Evolutionary conservation across 1,140 invertebrate genomes (phyloP), one percentile per base, ranked within the genome.

Genomic region (Drosophila ambigua): DNA sequence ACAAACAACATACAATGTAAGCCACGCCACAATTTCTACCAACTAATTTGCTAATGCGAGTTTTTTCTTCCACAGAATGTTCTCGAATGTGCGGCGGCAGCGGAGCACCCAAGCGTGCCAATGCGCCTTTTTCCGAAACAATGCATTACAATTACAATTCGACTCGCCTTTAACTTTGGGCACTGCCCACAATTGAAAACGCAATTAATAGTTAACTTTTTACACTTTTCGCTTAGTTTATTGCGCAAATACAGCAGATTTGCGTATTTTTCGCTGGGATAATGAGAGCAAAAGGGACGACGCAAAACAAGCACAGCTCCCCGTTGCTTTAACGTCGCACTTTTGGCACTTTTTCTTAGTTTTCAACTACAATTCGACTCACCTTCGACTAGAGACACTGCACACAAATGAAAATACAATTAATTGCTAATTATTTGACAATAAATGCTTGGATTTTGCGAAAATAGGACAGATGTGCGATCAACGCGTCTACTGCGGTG

Each of bases 41-140:
- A 44, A n/a, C 45, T 9, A 24, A 51, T 44, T 26, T 5, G 5
- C 20, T 7, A 49, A 16, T 26, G 23, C 26, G 6, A 39, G 6
- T 57, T 23, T 68, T 46, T 50, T n/a, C 53, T 73, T 58, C 41
- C 43, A 39, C 35, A 72, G 55, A 72, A 50, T 24, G 23, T 69
- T 68, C 51, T 35, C 46, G 26, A 16, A 15, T 1, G 6, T n/a
- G 1, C 35, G 35, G 11, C 11, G 3, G 35, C 3, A 4, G 35
- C 35, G 35, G 35, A 9, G 65, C 45, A 69, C 4, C 52, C 16
- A 57, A 57, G 66, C 63, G 63, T 24, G 39, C 7, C 26, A 69
- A 11, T 68, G 24, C 51, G 31, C 44, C 55, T 57, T 58, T 24
- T 6, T 6, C 26, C 4, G 2, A 39, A 13, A 13, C 11, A 15